Evolutionary conservation across 1,140 invertebrate genomes (phyloP), one percentile per base, ranked within the genome.

Genomic region (Drosophila mojavensis): DNA sequence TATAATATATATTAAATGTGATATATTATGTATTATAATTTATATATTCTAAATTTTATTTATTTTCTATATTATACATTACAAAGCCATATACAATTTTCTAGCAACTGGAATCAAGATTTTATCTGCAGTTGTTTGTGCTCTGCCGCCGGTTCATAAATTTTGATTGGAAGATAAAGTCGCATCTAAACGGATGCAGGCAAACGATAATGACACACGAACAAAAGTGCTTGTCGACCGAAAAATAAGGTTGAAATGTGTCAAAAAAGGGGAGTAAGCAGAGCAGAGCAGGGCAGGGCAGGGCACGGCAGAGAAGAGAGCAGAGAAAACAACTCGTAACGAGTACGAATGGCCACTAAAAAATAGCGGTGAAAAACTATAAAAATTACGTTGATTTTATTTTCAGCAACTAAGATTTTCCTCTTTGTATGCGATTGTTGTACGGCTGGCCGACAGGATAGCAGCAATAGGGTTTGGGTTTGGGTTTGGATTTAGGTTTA

Each of bases 381-480:
- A 86, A 86, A 86, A 78, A 86, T 86, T 86, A 86, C 82, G 72
- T 86, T 79, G 83, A 86, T 86, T 86, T 88, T 83, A 80, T 86
- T 86, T 75, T 78, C 69, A 79, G 84, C 76, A 77, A 86, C 72
- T 83, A 82, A 81, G 66, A 82, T 79, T 79, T 76, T 64, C 63
- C 68, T 61, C 75, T 85, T 70, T 66, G 61, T 48, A 54, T 54
- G 66, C 65, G 45, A 36, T 51, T 28, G 47, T 73, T 71, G 53
- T 53, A 67, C 28, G 36, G 45, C 63, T 45, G 50, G 61, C 51
- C 69, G 73, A 75, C 41, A 62, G 64, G 71, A 73, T 60, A 48
- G 20, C 56, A 67, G 59, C 50, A 67, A 53, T 61, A 48, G 71
- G 71, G 33, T 73, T 60, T 24, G 30, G 7, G 20, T 36, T 36